A percentile compares a stretch with the other conserved stretches of the same genome.
These are phyloP conservation scores for Myrmecophaga tridactyla DNA, from an alignment of 2,113 vertebrate genomes.

Conservation along the genomic window DNA sequence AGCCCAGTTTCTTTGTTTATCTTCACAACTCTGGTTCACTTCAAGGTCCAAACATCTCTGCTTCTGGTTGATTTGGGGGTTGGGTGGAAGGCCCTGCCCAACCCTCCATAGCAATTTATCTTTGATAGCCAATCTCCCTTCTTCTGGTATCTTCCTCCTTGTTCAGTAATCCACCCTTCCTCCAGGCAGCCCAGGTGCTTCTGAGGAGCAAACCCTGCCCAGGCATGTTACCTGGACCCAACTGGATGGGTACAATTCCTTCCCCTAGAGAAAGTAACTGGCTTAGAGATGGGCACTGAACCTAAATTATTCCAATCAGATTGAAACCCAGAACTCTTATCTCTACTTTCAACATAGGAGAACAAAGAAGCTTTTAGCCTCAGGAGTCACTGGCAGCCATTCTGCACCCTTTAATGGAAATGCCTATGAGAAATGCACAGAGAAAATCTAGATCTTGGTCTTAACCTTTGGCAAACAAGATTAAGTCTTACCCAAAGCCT, in stretches of 20 bases:
- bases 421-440: neutral
- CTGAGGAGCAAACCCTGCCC: neutral
- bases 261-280: neutral
- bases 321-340: neutral
- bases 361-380: neutral
- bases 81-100: neutral
- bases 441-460: neutral
- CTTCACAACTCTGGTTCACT: neutral
- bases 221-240: neutral
- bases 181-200: constrained; percentile 29
- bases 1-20: neutral
- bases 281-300: neutral
- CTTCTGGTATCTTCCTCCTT: neutral
- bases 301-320: neutral
- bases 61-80: neutral
- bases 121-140: neutral
- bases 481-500: neutral
- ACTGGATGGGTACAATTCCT: neutral
- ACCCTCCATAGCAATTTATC: neutral
- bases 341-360: neutral
- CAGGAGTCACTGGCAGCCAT: neutral
- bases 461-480: neutral
- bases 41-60: neutral
- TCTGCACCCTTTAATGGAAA: neutral
- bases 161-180: constrained; percentile 16